Evolutionary conservation across 2,113 vertebrate genomes (phyloP).

Genomic region (Nothocercus nigrocapillus): DNA sequence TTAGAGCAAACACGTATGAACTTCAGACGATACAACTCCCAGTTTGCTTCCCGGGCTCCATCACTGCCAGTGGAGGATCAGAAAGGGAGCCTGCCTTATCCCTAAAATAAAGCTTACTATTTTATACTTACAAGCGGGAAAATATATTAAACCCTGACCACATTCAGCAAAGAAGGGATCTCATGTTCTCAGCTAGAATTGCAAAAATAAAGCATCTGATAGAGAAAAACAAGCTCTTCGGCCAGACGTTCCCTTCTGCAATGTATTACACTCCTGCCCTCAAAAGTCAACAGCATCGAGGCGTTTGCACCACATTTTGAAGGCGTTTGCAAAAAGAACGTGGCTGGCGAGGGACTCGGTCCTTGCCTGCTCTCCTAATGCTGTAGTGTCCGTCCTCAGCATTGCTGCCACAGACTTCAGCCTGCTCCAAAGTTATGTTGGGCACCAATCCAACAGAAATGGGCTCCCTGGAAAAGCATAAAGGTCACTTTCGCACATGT

Average conservation of each 20-base stretch:
- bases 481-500: slow-evolving; percentile 45
- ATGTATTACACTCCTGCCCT: not conserved
- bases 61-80: slow-evolving; percentile 48
- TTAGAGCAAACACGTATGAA: slow-evolving; percentile 66
- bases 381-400: not conserved
- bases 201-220: slow-evolving; percentile 19
- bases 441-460: slow-evolving; percentile 48
- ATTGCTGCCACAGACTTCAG: slow-evolving; percentile 29
- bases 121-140: slow-evolving; percentile 31
- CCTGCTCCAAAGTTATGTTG: slow-evolving; percentile 40
- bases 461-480: slow-evolving; percentile 25
- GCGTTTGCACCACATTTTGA: not conserved
- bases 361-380: not conserved
- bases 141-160: not conserved
- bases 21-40: slow-evolving; percentile 67
- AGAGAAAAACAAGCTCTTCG: slow-evolving; percentile 21
- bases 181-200: not conserved
- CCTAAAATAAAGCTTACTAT: slow-evolving; percentile 38
- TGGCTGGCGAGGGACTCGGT: not conserved
- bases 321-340: not conserved
- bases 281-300: not conserved
- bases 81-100: slow-evolving; percentile 39
- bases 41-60: slow-evolving; percentile 53
- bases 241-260: slow-evolving; percentile 1
- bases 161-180: not conserved